phyloP scores from a whole-genome alignment of 2,888 invertebrate genomes.

The Heliconius ethilla region DNA sequence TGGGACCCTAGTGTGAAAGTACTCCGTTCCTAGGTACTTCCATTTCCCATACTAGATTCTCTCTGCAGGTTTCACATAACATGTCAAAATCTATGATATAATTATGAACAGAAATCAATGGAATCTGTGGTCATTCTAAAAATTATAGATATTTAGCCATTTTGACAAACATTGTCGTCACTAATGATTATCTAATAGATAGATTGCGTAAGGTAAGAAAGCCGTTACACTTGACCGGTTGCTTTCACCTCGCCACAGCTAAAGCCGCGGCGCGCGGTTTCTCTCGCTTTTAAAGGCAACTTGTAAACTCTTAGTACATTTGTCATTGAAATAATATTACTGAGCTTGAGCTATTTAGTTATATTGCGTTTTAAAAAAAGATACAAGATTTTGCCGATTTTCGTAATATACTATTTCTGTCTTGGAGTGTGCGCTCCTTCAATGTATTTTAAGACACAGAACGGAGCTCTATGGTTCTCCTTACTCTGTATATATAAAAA shows the following conservation, averaged over 20 bases:
- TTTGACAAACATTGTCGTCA: slow-evolving; percentile 1
- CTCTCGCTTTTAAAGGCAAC: slow-evolving; percentile 35
- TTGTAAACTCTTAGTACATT: background rate
- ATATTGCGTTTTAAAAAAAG: too few species aligned
- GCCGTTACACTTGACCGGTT: slow-evolving; percentile 55
- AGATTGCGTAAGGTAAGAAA: slow-evolving; percentile 47
- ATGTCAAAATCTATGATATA: too few species aligned
- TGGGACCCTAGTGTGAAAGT: background rate
- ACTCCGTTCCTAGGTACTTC: too few species aligned
- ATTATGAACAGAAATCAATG: too few species aligned
- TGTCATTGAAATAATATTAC: background rate
- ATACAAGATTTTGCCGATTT: too few species aligned
- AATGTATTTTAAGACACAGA: too few species aligned
- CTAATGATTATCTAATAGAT: slow-evolving; percentile 46
- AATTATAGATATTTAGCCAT: background rate
- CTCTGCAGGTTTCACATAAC: too few species aligned
- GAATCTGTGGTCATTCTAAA: background rate
- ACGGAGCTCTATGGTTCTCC: too few species aligned
- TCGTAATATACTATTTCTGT: too few species aligned
- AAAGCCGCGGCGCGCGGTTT: slow-evolving; percentile 33
- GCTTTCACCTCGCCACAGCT: slow-evolving; percentile 59
- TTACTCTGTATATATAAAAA: too few species aligned
- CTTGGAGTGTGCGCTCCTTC: too few species aligned
- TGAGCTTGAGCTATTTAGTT: background rate
- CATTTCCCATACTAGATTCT: too few species aligned